Evolutionary conservation across 1,140 invertebrate genomes (phyloP), one percentile per base, ranked within the genome.

Genomic region (Zeugodacus cucurbitae): DNA sequence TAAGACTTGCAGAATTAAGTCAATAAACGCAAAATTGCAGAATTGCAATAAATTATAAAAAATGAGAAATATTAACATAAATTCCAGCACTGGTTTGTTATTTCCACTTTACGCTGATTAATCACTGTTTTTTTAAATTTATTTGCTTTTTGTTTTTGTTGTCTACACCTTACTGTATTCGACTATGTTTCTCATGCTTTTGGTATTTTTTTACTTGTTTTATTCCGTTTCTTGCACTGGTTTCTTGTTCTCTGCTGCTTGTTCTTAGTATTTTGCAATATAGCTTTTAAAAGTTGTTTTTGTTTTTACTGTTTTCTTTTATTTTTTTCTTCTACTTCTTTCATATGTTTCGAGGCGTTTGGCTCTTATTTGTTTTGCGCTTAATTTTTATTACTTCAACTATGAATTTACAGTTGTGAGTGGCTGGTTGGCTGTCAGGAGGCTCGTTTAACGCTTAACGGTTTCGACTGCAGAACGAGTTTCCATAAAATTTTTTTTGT

Each of bases 391-490:
- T 44, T 70, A 26, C 7, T 48, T 82, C 44, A 82, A 48, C 37
- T 48, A n/a, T n/a, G 2, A 44, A 48, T 26, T 37, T 26, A 82
- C 41, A 14, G 74, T 41, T 82, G 22, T 5, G 22, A n/a, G 41
- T 82, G n/a, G 32, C 22, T 37, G 41, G 74, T 37, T n/a, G 41
- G 44, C 37, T 74, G 37, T 34, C 34, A 82, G 74, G 74, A 82
- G 74, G 74, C 74, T 82, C 74, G 74, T 37, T 44, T 82, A 2
- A 82, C n/a, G 37, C n/a, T 22, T 82, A 82, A 82, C 74, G 74
- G 74, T 82, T 41, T 82, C n/a, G n/a, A 82, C 14, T 3, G 74
- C 44, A 82, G 14, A 82, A 82, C 74, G 7, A 26, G 74, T 82
- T 82, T 54, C 48, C 48, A 82, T 8, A 26, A 1, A 74, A 22